Percentiles rank a stretch among this genome's conserved stretches.
These are phyloP conservation scores for Cynopterus sphinx DNA, from an alignment of 2,797 vertebrate species.

Conservation along the genomic window DNA sequence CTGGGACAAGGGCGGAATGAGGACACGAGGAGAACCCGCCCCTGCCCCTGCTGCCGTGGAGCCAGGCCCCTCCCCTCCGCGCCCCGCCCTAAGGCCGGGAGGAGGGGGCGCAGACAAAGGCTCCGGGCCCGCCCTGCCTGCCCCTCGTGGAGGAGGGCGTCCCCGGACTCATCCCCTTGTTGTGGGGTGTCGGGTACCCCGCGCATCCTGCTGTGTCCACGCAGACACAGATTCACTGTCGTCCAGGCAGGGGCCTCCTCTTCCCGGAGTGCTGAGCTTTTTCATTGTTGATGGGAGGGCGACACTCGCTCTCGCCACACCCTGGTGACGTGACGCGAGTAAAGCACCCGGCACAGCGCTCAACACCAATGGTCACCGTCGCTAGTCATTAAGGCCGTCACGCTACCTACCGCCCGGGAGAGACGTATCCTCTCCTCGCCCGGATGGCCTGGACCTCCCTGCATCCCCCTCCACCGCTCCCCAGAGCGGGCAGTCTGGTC, in stretches of 20 bases:
- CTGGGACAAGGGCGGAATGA: not conserved
- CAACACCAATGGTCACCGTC: not conserved
- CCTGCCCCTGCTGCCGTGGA: not conserved
- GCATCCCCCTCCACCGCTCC: not conserved
- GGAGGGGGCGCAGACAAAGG: slow-evolving; percentile 55
- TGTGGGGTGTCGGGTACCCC: not conserved
- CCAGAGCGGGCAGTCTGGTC: not conserved
- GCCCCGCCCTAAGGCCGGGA: not conserved
- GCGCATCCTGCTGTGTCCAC: not conserved
- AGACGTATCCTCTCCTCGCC: not conserved
- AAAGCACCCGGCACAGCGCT: not conserved
- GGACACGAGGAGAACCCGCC: not conserved
- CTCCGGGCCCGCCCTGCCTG: not conserved
- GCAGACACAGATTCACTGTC: not conserved
- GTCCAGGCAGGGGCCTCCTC: not conserved
- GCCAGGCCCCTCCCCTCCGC: not conserved
- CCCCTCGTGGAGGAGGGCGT: not conserved
- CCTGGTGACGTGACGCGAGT: not conserved
- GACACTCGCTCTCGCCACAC: not conserved
- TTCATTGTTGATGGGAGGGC: not conserved
- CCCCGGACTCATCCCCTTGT: not conserved
- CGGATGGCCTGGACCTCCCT: not conserved
- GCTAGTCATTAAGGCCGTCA: not conserved
- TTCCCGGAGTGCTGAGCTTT: no score
- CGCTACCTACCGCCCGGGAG: not conserved